Conservation (phyloP, 2,113 vertebrate genomes). For the Brachyhypopomus gauderio region DNA sequence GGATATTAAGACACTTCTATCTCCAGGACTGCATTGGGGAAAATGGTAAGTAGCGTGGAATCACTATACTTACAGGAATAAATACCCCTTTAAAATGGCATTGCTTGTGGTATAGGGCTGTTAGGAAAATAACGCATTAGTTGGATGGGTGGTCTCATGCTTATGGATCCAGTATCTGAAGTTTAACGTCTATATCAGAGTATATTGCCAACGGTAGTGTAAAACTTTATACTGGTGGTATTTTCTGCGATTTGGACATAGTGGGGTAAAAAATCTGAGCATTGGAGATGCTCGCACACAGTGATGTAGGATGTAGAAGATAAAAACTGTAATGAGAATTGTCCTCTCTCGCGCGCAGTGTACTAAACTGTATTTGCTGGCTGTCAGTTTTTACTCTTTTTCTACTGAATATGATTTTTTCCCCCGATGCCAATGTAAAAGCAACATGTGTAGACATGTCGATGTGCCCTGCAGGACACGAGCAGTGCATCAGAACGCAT, state of each 20-base stretch:
- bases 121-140: conserved; percentile 56
- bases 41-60: conserved; percentile 93
- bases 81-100: conserved; percentile 67
- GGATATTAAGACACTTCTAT: conserved; percentile 99
- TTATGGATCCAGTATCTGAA: conserved; percentile 38
- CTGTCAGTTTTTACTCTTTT: conserved; percentile 57
- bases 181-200: conserved; percentile 34
- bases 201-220: conserved; percentile 2
- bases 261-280: conserved; percentile 12
- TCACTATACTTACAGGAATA: conserved; percentile 72
- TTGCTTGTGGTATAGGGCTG: conserved; percentile 65
- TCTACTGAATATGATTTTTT: conserved; percentile 59
- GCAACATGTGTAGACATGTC: conserved; percentile 76
- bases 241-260: conserved; percentile 31
- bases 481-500: conserved; percentile 58
- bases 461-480: conserved; percentile 65
- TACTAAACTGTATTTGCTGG: conserved; percentile 62
- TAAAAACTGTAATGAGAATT: conserved; percentile 10
- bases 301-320: conserved; percentile 1
- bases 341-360: conserved; percentile 27
- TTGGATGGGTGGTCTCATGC: conserved; percentile 72
- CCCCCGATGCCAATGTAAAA: conserved; percentile 56
- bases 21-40: conserved; percentile 94
- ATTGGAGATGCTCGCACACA: neutral
- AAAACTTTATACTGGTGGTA: conserved; percentile 45